Evolutionary conservation across 1,140 invertebrate species (phyloP).

Genomic region (Drosophila quadrilineata): DNA sequence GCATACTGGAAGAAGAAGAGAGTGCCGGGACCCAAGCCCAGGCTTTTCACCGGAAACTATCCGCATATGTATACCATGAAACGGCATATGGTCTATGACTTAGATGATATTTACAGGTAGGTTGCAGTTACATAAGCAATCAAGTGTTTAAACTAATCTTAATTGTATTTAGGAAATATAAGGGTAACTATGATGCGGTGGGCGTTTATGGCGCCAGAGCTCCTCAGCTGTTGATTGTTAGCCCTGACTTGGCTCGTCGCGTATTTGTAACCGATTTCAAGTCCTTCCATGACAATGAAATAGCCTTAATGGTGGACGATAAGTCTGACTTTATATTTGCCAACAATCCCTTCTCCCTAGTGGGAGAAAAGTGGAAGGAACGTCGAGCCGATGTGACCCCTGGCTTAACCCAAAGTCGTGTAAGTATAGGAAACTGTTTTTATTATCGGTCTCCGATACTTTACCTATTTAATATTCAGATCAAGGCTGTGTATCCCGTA

Average conservation of each 20-base stretch:
- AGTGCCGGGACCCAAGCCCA: conserved; percentile 67
- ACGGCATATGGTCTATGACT: conserved; percentile 46
- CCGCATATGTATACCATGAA: conserved; percentile 53
- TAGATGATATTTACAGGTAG: conserved; percentile 62
- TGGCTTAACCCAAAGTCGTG: conserved; percentile 82
- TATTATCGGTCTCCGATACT: neutral
- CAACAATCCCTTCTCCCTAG: conserved; percentile 81
- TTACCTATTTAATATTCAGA: conserved; percentile 12
- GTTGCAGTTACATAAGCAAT: neutral
- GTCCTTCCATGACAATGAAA: conserved; percentile 80
- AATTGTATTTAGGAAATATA: conserved; percentile 42
- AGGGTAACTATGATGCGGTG: conserved; percentile 60
- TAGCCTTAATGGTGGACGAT: conserved; percentile 58
- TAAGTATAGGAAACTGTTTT: conserved; percentile 15
- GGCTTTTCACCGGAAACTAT: conserved; percentile 63
- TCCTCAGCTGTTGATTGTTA: conserved; percentile 81
- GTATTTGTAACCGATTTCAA: conserved; percentile 83
- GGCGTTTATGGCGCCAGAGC: conserved; percentile 53
- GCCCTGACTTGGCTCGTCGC: conserved; percentile 82
- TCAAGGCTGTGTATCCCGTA: conserved; percentile 71
- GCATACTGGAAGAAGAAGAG: conserved; percentile 72
- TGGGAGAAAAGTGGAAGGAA: conserved; percentile 83
- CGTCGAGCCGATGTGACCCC: conserved; percentile 83
- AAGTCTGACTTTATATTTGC: conserved; percentile 81
- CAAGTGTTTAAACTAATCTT: neutral